phyloP scores from a whole-genome alignment of 1,140 invertebrate species.

The Drosophila paulistorum region DNA sequence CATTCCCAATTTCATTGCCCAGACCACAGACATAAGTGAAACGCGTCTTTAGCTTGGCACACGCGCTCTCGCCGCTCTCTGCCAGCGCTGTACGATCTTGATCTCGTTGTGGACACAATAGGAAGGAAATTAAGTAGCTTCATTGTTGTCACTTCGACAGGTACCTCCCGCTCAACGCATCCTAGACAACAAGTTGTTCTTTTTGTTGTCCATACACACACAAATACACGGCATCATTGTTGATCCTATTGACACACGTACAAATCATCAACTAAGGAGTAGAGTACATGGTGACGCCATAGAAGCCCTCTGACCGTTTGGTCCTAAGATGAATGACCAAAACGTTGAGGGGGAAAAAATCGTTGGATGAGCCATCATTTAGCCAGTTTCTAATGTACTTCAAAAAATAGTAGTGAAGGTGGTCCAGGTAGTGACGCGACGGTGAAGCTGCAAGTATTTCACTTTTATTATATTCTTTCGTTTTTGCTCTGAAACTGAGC shows the following conservation, averaged over 20 bases:
- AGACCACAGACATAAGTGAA: constrained; percentile 43
- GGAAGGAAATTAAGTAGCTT: constrained; percentile 69
- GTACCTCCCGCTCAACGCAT: constrained; percentile 44
- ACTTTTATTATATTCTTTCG: not conserved
- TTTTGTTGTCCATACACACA: not conserved
- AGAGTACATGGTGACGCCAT: constrained; percentile 34
- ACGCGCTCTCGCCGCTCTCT: constrained; percentile 43
- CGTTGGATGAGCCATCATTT: constrained; percentile 29
- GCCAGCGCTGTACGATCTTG: constrained; percentile 30
- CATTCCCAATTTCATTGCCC: constrained; percentile 28
- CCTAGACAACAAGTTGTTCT: constrained; percentile 46
- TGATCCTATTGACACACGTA: constrained; percentile 69
- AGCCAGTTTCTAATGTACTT: constrained; percentile 41
- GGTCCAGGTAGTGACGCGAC: constrained; percentile 8
- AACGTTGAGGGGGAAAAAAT: constrained; percentile 19
- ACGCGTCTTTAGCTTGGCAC: constrained; percentile 67
- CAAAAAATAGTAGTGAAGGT: constrained; percentile 30
- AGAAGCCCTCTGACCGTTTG: constrained; percentile 30
- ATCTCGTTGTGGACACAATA: constrained; percentile 50
- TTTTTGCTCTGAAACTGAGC: constrained; percentile 12
- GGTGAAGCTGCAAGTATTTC: constrained; percentile 30
- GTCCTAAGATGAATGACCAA: constrained; percentile 54
- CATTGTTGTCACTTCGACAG: constrained; percentile 25
- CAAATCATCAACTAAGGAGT: constrained; percentile 44
- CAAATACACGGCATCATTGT: constrained; percentile 13